Percentiles rank a stretch among this genome's conserved stretches.
Conservation (phyloP, 2,797 vertebrate species). For the Catamblyrhynchus diadema region DNA sequence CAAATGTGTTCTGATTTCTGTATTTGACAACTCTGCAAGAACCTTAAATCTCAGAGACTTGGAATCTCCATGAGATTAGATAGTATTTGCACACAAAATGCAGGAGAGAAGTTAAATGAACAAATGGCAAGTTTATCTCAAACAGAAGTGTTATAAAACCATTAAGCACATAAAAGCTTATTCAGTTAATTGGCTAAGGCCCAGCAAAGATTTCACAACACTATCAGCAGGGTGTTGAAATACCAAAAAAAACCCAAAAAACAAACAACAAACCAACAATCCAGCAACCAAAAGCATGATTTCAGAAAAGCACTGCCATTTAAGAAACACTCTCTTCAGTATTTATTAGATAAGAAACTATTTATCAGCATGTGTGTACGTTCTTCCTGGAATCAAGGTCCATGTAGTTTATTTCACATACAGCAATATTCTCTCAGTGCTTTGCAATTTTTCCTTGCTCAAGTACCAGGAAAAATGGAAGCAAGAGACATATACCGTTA, state of each 20-base stretch:
- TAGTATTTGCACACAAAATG: background rate
- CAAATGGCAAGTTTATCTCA: slow-evolving; percentile 1
- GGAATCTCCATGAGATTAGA: background rate
- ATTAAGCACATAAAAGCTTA: slow-evolving; percentile 33
- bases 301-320: background rate
- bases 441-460: background rate
- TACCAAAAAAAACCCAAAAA: background rate
- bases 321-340: background rate
- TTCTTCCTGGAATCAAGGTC: slow-evolving; percentile 30
- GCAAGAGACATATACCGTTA: background rate
- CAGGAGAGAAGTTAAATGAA: background rate
- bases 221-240: slow-evolving; percentile 39
- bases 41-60: background rate
- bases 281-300: background rate
- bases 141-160: slow-evolving; percentile 29
- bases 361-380: background rate
- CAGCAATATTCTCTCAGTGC: background rate
- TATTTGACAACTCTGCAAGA: background rate
- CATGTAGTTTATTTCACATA: background rate
- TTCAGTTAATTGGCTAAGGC: slow-evolving; percentile 29
- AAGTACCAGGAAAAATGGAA: background rate
- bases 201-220: slow-evolving; percentile 56
- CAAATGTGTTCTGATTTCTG: background rate
- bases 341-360: slow-evolving; percentile 34
- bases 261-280: background rate